phyloP scores from a whole-genome alignment of 2,888 invertebrate genomes.

The Enoplolaimus lenunculus region DNA sequence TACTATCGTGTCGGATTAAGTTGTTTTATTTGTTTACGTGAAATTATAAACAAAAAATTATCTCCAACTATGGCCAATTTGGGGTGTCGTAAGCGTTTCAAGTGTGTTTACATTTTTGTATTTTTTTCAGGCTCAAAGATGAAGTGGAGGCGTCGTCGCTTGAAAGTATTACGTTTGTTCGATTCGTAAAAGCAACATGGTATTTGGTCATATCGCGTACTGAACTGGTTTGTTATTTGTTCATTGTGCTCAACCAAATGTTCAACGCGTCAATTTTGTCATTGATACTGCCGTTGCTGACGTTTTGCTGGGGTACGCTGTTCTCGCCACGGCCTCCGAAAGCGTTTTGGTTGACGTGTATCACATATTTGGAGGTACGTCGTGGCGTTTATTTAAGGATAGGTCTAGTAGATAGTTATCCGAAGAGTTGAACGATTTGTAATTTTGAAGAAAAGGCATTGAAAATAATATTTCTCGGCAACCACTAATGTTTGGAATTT shows the following conservation, averaged over 20 bases:
- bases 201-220: slow-evolving; percentile 44
- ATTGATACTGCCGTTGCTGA: slow-evolving; percentile 81
- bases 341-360: slow-evolving; percentile 92
- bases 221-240: slow-evolving; percentile 82
- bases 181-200: slow-evolving; percentile 32
- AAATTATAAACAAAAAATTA: too few species aligned
- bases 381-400: slow-evolving; percentile 21
- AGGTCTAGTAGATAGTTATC: background rate
- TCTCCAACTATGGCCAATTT: too few species aligned
- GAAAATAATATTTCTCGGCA: too few species aligned
- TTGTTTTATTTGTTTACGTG: too few species aligned
- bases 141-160: slow-evolving; percentile 36
- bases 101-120: too few species aligned
- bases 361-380: slow-evolving; percentile 85
- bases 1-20: too few species aligned
- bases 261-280: slow-evolving; percentile 80
- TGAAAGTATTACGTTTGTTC: slow-evolving; percentile 33
- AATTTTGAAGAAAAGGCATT: too few species aligned
- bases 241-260: slow-evolving; percentile 86
- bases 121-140: slow-evolving; percentile 4
- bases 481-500: too few species aligned
- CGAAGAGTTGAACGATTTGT: too few species aligned
- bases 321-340: slow-evolving; percentile 89
- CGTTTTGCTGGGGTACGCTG: slow-evolving; percentile 91
- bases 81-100: too few species aligned